Evolutionary conservation across 2,888 invertebrate species (phyloP).

Genomic region (Leuctra nigra): DNA sequence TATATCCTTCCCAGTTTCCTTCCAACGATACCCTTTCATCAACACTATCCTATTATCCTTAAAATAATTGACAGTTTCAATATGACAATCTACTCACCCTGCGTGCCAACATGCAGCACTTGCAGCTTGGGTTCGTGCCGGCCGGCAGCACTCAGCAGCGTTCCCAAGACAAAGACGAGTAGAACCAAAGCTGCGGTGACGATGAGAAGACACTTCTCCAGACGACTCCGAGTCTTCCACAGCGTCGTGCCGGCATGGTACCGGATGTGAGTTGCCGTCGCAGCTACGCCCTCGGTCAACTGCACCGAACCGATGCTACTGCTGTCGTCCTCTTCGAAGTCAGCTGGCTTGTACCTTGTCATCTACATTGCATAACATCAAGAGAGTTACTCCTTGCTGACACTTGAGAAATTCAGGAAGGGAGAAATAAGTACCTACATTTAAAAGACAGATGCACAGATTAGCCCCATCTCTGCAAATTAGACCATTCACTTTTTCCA

Average conservation of each 20-base stretch:
- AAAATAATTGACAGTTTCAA: too few species aligned
- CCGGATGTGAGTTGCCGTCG: constrained; percentile 73
- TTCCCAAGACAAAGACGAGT: constrained; percentile 53
- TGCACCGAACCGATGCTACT: constrained; percentile 80
- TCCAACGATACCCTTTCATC: too few species aligned
- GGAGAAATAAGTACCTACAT: too few species aligned
- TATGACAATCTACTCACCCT: too few species aligned
- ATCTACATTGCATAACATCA: constrained; percentile 62
- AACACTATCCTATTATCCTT: too few species aligned
- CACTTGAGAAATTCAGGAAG: too few species aligned
- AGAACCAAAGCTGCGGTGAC: constrained; percentile 49
- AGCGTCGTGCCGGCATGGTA: constrained; percentile 72
- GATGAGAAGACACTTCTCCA: constrained; percentile 64
- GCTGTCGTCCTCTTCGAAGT: constrained; percentile 76
- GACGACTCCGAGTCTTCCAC: constrained; percentile 64
- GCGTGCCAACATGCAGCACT: constrained; percentile 24
- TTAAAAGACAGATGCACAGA: too few species aligned
- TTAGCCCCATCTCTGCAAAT: too few species aligned
- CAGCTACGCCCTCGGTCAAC: constrained; percentile 69
- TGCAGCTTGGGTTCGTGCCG: constrained; percentile 42
- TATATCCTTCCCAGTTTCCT: too few species aligned
- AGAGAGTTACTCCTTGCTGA: background rate
- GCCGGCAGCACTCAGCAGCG: constrained; percentile 49
- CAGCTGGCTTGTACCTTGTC: constrained; percentile 83
- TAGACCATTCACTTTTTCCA: too few species aligned